Conservation (phyloP, 1,140 invertebrate genomes). For the Oncopodura yosiiana region DNA sequence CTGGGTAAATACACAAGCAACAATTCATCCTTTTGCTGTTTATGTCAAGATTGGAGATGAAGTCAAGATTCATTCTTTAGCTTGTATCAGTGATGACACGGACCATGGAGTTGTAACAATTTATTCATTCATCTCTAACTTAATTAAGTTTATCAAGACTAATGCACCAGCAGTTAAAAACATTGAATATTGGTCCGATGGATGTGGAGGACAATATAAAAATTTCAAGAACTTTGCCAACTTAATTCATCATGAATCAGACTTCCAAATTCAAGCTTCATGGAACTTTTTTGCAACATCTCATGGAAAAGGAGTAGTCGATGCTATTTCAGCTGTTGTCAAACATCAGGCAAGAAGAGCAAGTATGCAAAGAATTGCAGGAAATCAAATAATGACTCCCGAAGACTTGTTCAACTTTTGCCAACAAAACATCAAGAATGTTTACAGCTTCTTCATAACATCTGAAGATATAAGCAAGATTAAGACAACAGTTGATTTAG, state of each 20-base stretch:
- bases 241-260: slow-evolving; percentile 29
- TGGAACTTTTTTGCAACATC: slow-evolving; percentile 35
- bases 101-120: slow-evolving; percentile 8
- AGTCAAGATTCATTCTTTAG: not conserved
- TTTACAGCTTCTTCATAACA: too few species aligned
- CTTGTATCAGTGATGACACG: slow-evolving; percentile 15
- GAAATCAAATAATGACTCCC: too few species aligned
- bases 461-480: too few species aligned
- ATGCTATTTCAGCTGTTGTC: slow-evolving; percentile 31
- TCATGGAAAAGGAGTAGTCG: slow-evolving; percentile 35
- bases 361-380: not conserved
- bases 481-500: too few species aligned
- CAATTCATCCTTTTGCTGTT: slow-evolving; percentile 33
- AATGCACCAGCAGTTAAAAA: not conserved
- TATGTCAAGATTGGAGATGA: slow-evolving; percentile 9
- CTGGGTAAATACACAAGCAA: slow-evolving; percentile 31
- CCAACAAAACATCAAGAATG: too few species aligned
- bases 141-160: slow-evolving; percentile 2
- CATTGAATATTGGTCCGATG: slow-evolving; percentile 30
- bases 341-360: too few species aligned
- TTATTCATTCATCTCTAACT: not conserved
- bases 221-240: slow-evolving; percentile 36
- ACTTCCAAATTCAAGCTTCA: slow-evolving; percentile 32
- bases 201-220: slow-evolving; percentile 35
- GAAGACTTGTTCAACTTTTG: too few species aligned